These are phyloP conservation scores for Sturmia bella DNA, from an alignment of 2,888 invertebrate genomes.

Conservation along the genomic window DNA sequence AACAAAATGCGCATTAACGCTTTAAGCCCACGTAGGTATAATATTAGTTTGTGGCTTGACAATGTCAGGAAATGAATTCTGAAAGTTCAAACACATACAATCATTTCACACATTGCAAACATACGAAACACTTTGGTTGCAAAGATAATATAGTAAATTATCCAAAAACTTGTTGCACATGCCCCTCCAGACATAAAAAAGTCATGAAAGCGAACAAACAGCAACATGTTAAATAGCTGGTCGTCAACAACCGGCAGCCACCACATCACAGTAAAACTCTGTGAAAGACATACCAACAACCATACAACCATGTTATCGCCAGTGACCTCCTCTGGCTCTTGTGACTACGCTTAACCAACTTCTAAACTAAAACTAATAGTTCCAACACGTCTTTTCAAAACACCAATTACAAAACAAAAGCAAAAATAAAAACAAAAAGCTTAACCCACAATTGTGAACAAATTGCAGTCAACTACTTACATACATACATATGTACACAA, in stretches of 20 bases:
- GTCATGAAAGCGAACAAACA: constrained; percentile 63
- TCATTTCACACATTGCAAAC: constrained; percentile 10
- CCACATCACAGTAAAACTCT: constrained; percentile 29
- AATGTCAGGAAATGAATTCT: constrained; percentile 67
- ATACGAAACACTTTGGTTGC: constrained; percentile 15
- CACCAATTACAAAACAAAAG: constrained; percentile 14
- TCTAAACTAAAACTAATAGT: constrained; percentile 54
- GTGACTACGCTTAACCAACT: constrained; percentile 9
- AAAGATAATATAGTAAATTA: constrained; percentile 42
- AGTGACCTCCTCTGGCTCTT: constrained; percentile 19
- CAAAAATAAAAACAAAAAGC: constrained; percentile 6
- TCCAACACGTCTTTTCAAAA: constrained; percentile 41
- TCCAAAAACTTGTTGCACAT: constrained; percentile 65
- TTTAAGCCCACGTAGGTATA: not conserved
- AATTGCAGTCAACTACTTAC: constrained; percentile 29
- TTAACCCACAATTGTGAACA: constrained; percentile 34
- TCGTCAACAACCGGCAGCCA: constrained; percentile 34
- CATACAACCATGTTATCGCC: constrained; percentile 22
- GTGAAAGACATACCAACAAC: constrained; percentile 11
- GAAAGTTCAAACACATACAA: constrained; percentile 27
- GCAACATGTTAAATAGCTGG: constrained; percentile 65
- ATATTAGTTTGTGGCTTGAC: constrained; percentile 24
- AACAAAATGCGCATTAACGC: no score
- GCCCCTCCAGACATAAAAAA: constrained; percentile 43
- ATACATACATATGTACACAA: not conserved